Percentiles rank a stretch among this genome's conserved stretches.
These are phyloP conservation scores for Himalopsyche tibetana DNA, from an alignment of 2,888 invertebrate genomes.

Conservation along the genomic window DNA sequence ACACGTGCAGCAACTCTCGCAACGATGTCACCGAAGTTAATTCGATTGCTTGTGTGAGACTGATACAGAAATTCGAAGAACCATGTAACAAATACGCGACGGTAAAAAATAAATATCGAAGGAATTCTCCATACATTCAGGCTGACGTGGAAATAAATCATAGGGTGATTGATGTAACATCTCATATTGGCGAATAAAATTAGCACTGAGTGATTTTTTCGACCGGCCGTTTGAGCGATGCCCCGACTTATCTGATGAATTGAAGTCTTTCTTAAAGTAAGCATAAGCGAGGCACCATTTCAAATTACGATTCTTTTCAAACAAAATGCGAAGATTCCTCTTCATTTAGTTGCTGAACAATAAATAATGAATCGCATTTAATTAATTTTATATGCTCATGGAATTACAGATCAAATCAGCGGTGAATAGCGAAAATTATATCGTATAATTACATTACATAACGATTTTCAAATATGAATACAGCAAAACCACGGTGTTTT, in stretches of 20 bases:
- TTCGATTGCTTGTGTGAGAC: too few species aligned
- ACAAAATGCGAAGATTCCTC: not conserved
- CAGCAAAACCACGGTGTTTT: too few species aligned
- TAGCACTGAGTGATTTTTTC: conserved; percentile 44
- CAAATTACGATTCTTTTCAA: not conserved
- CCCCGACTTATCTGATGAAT: conserved; percentile 27
- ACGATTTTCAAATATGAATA: too few species aligned
- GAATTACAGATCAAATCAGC: too few species aligned
- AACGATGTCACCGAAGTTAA: too few species aligned
- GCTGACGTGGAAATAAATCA: conserved; percentile 50
- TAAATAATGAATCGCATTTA: not conserved
- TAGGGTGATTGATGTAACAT: conserved; percentile 48
- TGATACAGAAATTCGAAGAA: too few species aligned
- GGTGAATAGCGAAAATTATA: too few species aligned
- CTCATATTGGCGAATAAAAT: conserved; percentile 53
- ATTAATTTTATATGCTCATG: too few species aligned
- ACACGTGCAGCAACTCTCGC: too few species aligned
- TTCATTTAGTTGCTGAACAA: not conserved
- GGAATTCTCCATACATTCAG: conserved; percentile 28
- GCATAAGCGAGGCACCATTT: conserved; percentile 3
- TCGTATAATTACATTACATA: too few species aligned
- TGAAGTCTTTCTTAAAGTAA: conserved; percentile 30
- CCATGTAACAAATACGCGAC: not conserved
- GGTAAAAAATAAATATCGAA: not conserved
- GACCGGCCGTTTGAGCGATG: conserved; percentile 9